Percentiles rank a stretch among this genome's conserved stretches.
Evolutionary conservation across 1,140 invertebrate species (phyloP).

Genomic region (Elymnias hypermnestra): DNA sequence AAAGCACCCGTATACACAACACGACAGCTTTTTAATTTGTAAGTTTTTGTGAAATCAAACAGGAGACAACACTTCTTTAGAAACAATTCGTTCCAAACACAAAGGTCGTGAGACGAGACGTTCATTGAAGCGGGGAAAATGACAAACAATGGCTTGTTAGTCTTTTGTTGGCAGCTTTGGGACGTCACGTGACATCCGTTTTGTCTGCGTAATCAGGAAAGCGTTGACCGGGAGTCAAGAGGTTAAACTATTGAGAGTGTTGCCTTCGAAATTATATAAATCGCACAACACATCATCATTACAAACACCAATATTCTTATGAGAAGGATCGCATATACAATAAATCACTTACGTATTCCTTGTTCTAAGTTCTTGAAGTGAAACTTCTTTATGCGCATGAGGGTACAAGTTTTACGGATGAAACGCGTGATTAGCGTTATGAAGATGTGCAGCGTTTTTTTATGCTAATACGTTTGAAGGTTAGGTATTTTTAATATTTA

Average conservation of each 20-base stretch:
- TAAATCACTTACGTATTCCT: too few relatives aligned
- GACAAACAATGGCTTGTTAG: constrained; percentile 64
- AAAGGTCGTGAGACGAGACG: constrained; percentile 23
- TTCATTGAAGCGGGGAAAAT: constrained; percentile 32
- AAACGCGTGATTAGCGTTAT: too few relatives aligned
- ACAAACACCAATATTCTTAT: too few relatives aligned
- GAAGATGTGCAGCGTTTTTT: too few relatives aligned
- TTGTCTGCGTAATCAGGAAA: constrained; percentile 51
- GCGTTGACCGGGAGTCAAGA: constrained; percentile 44
- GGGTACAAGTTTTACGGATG: too few relatives aligned
- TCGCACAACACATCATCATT: too few relatives aligned
- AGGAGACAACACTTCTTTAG: constrained; percentile 10
- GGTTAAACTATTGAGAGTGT: constrained; percentile 19
- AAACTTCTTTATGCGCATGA: too few relatives aligned
- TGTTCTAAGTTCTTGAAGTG: too few relatives aligned
- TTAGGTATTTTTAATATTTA: too few relatives aligned
- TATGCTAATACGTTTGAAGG: too few relatives aligned
- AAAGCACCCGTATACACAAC: constrained; percentile 7
- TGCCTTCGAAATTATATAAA: too few relatives aligned
- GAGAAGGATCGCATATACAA: too few relatives aligned
- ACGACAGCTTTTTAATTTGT: constrained; percentile 1
- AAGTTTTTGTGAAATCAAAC: constrained; percentile 1
- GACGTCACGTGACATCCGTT: constrained; percentile 54
- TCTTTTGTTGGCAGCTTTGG: constrained; percentile 54
- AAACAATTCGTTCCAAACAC: constrained; percentile 11